phyloP scores from a whole-genome alignment of 64 coral and sea anemone species.

The Montipora sp. region DNA sequence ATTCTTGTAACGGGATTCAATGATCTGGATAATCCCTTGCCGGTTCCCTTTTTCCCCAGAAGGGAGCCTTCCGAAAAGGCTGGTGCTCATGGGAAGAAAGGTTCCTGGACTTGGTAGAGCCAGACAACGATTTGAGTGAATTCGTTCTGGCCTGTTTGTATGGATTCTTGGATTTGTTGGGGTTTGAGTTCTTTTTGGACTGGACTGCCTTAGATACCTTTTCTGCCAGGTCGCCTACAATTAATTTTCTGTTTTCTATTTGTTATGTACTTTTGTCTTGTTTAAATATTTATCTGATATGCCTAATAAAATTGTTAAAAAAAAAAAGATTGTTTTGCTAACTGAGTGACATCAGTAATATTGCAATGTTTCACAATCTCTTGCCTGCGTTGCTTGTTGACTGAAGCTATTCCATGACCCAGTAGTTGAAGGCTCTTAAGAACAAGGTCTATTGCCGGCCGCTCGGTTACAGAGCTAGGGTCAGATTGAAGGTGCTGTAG shows the following conservation, averaged over 20 bases:
- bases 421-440: not conserved
- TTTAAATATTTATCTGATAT: too few species aligned
- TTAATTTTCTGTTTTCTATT: too few species aligned
- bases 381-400: not conserved
- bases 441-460: not conserved
- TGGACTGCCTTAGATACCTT: not conserved
- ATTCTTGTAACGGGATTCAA: too few species aligned
- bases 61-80: not conserved
- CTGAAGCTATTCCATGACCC: not conserved
- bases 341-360: too few species aligned
- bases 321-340: too few species aligned
- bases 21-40: not conserved
- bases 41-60: not conserved
- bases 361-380: too few species aligned
- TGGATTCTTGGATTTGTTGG: too few species aligned
- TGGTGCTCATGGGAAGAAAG: not conserved
- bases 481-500: not conserved
- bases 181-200: not conserved
- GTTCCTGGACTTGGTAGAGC: not conserved
- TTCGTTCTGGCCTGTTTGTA: not conserved
- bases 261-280: too few species aligned
- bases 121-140: not conserved
- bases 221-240: constrained; percentile 18
- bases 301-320: too few species aligned
- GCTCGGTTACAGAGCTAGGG: not conserved